phyloP scores from a whole-genome alignment of 2,888 invertebrate species.

The Sturmia bella region DNA sequence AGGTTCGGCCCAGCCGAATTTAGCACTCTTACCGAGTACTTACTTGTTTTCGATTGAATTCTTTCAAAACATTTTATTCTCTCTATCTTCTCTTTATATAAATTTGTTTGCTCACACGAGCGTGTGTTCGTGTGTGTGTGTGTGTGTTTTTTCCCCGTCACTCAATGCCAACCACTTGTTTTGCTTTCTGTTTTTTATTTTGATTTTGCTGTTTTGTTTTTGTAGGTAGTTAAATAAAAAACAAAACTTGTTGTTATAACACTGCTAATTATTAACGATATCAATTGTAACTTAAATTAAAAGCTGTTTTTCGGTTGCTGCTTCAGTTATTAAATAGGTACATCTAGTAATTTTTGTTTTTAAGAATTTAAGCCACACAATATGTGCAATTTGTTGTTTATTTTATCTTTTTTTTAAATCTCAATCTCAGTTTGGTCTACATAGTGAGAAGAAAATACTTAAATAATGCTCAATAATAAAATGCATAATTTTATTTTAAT shows the following conservation, averaged over 20 bases:
- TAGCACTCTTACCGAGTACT: too few relatives aligned
- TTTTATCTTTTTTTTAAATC: too few relatives aligned
- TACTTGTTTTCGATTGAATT: too few relatives aligned
- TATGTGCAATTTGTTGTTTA: conserved; percentile 19
- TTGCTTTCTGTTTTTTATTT: conserved; percentile 22
- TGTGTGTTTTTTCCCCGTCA: conserved; percentile 31
- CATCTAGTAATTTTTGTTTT: conserved; percentile 27
- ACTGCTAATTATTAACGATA: conserved; percentile 12
- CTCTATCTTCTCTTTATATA: not conserved
- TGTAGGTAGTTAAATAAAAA: conserved; percentile 40
- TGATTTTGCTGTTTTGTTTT: conserved; percentile 4
- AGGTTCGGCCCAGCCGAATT: too few relatives aligned
- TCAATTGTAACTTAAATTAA: conserved; percentile 39
- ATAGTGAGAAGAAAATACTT: too few relatives aligned
- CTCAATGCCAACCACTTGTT: conserved; percentile 74
- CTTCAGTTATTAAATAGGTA: conserved; percentile 23
- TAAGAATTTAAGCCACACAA: conserved; percentile 12
- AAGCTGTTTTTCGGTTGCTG: conserved; percentile 19
- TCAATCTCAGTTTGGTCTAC: too few relatives aligned
- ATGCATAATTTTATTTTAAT: too few relatives aligned
- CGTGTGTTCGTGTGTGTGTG: not conserved
- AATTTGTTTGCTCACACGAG: not conserved
- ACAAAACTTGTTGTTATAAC: conserved; percentile 47
- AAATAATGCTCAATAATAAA: too few relatives aligned
- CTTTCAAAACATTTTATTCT: too few relatives aligned